phyloP scores from a whole-genome alignment of 2,888 invertebrate genomes.

The Papilio gigon region DNA sequence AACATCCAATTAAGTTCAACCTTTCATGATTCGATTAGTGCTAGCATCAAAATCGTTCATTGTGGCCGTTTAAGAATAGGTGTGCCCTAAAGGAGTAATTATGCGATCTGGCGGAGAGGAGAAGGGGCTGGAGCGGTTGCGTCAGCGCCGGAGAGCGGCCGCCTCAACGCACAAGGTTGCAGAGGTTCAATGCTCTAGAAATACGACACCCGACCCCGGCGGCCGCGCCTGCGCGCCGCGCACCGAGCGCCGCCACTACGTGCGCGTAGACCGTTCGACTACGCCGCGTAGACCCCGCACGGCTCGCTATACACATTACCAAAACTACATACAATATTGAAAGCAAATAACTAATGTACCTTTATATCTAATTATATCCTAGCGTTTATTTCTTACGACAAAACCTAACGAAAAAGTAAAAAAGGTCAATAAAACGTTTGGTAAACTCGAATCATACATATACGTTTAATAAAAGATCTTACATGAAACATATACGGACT shows the following conservation, averaged over 20 bases:
- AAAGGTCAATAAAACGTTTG: not conserved
- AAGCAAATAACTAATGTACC: not conserved
- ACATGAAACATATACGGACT: not conserved
- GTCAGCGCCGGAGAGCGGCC: conserved; percentile 79
- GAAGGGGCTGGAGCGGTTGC: conserved; percentile 79
- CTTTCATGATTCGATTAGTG: conserved; percentile 74
- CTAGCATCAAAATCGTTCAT: conserved; percentile 62
- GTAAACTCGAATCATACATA: not conserved
- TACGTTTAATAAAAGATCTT: not conserved
- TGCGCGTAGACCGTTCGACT: conserved; percentile 50
- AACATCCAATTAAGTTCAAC: conserved; percentile 72
- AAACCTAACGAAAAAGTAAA: no score
- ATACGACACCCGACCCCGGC: conserved; percentile 78
- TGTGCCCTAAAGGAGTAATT: conserved; percentile 81
- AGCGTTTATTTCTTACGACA: no score
- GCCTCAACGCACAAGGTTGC: conserved; percentile 82
- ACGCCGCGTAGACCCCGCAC: conserved; percentile 50
- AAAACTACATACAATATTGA: not conserved
- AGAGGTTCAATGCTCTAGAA: conserved; percentile 82
- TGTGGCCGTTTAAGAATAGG: conserved; percentile 68
- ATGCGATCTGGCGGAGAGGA: conserved; percentile 70
- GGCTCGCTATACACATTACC: not conserved
- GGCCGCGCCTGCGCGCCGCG: conserved; percentile 59
- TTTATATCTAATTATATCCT: no score
- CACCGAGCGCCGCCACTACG: conserved; percentile 45